These are phyloP conservation scores for Tetramorium parvispinum DNA, from an alignment of 1,140 invertebrate species.

Conservation along the genomic window DNA sequence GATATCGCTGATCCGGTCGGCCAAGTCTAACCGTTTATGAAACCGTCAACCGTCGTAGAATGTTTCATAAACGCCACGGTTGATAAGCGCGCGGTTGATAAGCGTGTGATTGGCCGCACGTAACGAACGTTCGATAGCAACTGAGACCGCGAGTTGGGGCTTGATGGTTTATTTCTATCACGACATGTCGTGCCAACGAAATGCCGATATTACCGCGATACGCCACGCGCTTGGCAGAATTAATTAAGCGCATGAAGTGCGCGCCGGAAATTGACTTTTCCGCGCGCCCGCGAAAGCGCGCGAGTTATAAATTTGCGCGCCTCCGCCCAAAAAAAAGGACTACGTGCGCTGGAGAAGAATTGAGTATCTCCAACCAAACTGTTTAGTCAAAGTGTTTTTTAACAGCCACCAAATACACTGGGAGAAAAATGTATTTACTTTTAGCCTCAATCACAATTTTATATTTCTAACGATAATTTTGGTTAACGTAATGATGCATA, in stretches of 20 bases:
- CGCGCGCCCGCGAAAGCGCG: not conserved
- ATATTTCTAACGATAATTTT: too few species aligned
- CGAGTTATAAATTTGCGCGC: not conserved
- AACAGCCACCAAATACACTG: too few species aligned
- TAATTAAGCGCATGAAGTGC: constrained; percentile 55
- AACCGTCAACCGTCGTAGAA: not conserved
- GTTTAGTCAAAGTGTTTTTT: too few species aligned
- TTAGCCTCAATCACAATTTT: too few species aligned
- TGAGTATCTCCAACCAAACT: too few species aligned
- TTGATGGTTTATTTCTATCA: not conserved
- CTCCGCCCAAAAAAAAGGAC: not conserved
- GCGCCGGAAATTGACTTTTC: constrained; percentile 21
- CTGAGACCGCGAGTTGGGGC: not conserved
- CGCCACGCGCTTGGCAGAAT: not conserved
- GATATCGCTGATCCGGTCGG: too few species aligned
- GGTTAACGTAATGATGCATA: too few species aligned
- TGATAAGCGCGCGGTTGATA: not conserved
- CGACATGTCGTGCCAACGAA: constrained; percentile 11
- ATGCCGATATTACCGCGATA: not conserved
- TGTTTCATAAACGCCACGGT: too few species aligned
- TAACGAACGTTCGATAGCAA: not conserved
- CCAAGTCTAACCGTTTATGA: not conserved
- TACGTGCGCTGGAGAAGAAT: too few species aligned
- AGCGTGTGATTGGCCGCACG: not conserved
- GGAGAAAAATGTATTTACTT: too few species aligned